Conservation (phyloP, 2,888 invertebrate genomes). For the Pseudeuparius sepicola region DNA sequence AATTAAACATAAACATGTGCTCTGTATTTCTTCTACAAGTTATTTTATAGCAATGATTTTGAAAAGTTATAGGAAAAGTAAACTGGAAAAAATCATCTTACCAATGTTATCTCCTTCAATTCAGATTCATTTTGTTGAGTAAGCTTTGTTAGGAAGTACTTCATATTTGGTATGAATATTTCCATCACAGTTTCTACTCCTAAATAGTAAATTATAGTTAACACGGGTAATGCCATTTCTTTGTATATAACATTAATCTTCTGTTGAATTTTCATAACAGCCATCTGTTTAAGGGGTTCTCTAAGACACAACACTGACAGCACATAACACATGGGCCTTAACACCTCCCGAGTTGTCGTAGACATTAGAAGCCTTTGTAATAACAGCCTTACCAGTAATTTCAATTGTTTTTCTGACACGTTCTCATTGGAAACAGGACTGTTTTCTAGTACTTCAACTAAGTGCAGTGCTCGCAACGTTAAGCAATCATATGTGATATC, state of each 20-base stretch:
- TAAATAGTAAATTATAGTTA: constrained; percentile 31
- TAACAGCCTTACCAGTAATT: constrained; percentile 32
- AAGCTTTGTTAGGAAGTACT: no score
- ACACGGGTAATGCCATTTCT: constrained; percentile 27
- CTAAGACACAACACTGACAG: constrained; percentile 33
- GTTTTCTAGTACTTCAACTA: constrained; percentile 48
- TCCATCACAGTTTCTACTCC: constrained; percentile 31
- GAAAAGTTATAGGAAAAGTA: no score
- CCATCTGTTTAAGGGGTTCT: constrained; percentile 29
- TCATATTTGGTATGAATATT: constrained; percentile 31
- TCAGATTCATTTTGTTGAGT: no score
- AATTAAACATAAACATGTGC: no score
- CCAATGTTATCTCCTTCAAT: no score
- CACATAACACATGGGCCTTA: constrained; percentile 33
- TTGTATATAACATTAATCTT: constrained; percentile 26
- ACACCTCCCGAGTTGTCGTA: constrained; percentile 26
- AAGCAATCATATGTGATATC: constrained; percentile 39
- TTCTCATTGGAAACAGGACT: constrained; percentile 47
- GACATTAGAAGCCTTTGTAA: constrained; percentile 33
- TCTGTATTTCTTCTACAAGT: no score
- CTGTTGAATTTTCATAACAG: constrained; percentile 31
- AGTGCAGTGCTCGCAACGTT: constrained; percentile 40
- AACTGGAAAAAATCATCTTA: no score
- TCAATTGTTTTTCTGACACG: constrained; percentile 47
- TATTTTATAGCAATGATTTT: no score